Conservation (phyloP, 2,888 invertebrate genomes). For the Coelogynopora nodosa region DNA sequence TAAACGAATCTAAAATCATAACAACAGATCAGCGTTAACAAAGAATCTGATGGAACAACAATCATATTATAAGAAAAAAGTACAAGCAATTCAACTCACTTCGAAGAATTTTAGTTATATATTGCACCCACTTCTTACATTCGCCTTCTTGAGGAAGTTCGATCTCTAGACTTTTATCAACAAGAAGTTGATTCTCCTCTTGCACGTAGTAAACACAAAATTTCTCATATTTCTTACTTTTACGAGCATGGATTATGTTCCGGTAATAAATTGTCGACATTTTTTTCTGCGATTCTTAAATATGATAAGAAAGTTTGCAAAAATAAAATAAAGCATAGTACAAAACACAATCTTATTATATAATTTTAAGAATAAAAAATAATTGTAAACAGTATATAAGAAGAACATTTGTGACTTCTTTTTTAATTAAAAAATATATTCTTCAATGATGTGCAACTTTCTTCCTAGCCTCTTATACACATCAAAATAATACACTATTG, state of each 20-base stretch:
- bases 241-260: not conserved
- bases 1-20: not conserved
- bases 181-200: not conserved
- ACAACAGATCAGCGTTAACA: not conserved
- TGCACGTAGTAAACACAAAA: not conserved
- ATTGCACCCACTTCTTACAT: not conserved
- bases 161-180: not conserved
- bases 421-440: too few relatives aligned
- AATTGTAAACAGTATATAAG: too few relatives aligned
- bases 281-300: not conserved
- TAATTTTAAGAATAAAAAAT: too few relatives aligned
- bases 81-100: not conserved
- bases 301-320: too few relatives aligned
- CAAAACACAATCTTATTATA: too few relatives aligned
- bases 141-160: not conserved
- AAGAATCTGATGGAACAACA: not conserved
- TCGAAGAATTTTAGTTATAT: not conserved
- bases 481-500: too few relatives aligned
- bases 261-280: not conserved
- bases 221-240: not conserved
- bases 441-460: too few relatives aligned
- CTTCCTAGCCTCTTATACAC: too few relatives aligned
- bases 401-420: too few relatives aligned
- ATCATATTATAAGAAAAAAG: too few relatives aligned
- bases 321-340: too few relatives aligned